phyloP scores from a whole-genome alignment of 2,888 invertebrate species.

The Hypselothyrea guttata region DNA sequence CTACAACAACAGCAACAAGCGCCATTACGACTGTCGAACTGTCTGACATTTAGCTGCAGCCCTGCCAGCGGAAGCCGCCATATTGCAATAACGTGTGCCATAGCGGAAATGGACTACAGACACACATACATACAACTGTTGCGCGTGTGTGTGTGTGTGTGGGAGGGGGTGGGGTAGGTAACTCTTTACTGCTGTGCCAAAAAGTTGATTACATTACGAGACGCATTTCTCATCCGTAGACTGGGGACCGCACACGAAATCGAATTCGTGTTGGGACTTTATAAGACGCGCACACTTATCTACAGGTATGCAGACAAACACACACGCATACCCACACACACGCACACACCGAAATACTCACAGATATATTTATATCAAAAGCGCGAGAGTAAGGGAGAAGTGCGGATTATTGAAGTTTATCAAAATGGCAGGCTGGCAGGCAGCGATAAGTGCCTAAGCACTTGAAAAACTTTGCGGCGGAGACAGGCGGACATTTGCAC shows the following conservation, averaged over 20 bases:
- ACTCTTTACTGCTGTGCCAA: conserved; percentile 62
- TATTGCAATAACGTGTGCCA: conserved; percentile 73
- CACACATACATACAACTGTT: conserved; percentile 11
- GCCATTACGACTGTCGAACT: conserved; percentile 42
- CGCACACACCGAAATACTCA: conserved; percentile 3
- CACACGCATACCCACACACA: conserved; percentile 15
- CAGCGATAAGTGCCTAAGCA: conserved; percentile 72
- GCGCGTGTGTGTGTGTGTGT: conserved; percentile 7
- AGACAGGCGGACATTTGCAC: conserved; percentile 13
- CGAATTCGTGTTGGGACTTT: conserved; percentile 64
- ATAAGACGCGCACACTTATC: conserved; percentile 61
- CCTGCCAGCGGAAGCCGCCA: conserved; percentile 69
- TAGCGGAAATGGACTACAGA: conserved; percentile 63
- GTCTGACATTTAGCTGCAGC: conserved; percentile 49
- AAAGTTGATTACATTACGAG: conserved; percentile 63
- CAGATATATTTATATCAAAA: conserved; percentile 7
- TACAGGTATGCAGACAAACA: conserved; percentile 60
- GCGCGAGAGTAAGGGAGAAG: neutral
- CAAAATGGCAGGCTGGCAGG: conserved; percentile 56
- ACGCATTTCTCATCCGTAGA: conserved; percentile 47
- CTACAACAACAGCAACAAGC: conserved; percentile 15
- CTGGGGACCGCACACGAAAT: conserved; percentile 46
- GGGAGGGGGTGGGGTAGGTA: conserved; percentile 13
- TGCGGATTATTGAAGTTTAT: conserved; percentile 71
- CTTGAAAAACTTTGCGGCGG: conserved; percentile 62